Percentiles rank a stretch among this genome's conserved stretches.
Evolutionary conservation across 2,797 vertebrate genomes (phyloP).

Genomic region (Sebastes elongatus): DNA sequence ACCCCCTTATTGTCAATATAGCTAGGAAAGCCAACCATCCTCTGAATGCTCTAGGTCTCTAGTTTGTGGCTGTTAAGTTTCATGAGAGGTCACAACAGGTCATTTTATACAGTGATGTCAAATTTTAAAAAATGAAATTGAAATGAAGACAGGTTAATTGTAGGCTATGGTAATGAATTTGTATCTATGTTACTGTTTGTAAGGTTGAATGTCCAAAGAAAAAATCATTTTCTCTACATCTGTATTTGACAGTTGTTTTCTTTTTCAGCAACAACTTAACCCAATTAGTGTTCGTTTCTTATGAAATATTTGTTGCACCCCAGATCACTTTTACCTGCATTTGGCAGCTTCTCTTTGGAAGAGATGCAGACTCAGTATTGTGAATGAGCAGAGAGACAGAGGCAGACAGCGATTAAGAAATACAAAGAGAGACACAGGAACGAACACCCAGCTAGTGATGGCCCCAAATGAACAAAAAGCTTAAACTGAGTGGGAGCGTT

Average conservation of each 20-base stretch:
- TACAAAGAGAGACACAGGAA: background rate
- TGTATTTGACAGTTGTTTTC: background rate
- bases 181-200: background rate
- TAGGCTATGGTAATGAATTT: background rate
- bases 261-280: background rate
- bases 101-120: too few relatives aligned
- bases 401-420: background rate
- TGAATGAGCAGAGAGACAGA: background rate
- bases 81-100: too few relatives aligned
- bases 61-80: too few relatives aligned
- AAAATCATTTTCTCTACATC: background rate
- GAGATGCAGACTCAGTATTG: background rate
- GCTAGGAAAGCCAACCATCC: too few relatives aligned
- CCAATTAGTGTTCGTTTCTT: background rate
- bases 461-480: background rate
- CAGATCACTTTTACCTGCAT: constrained; percentile 2
- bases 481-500: background rate
- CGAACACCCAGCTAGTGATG: background rate
- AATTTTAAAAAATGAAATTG: background rate
- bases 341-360: constrained; percentile 5
- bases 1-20: too few relatives aligned
- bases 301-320: constrained; percentile 19
- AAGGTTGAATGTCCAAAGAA: background rate
- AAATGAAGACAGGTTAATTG: background rate
- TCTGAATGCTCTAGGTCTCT: too few relatives aligned